phyloP scores from a whole-genome alignment of 2,113 vertebrate species.

The Cromileptes altivelis region DNA sequence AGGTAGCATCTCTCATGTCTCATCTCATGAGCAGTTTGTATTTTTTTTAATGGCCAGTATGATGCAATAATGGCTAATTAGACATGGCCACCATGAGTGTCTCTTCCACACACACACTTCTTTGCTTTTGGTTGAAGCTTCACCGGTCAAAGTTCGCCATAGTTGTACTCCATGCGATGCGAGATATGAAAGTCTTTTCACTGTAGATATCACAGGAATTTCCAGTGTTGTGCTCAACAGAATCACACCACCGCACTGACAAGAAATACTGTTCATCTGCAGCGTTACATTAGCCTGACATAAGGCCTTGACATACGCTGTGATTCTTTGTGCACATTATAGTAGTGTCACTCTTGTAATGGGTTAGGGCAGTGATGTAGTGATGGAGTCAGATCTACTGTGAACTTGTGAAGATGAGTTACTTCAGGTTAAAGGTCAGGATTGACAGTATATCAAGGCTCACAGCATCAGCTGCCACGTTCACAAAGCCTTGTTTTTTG shows the following conservation, averaged over 20 bases:
- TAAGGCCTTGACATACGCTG: slow-evolving; percentile 1
- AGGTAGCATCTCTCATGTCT: no score
- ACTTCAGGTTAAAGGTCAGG: background rate
- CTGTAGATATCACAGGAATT: background rate
- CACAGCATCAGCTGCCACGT: no score
- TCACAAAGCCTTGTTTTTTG: no score
- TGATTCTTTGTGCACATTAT: background rate
- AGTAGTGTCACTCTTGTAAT: background rate
- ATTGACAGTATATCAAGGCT: background rate
- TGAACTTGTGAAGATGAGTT: background rate
- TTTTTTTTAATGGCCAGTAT: no score
- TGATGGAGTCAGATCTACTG: background rate
- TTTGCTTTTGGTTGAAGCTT: no score
- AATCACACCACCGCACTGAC: background rate
- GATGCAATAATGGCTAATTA: no score
- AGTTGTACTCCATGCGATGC: no score
- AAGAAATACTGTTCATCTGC: background rate
- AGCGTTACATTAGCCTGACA: background rate
- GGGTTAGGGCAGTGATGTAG: background rate
- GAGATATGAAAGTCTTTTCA: no score
- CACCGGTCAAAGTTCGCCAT: no score
- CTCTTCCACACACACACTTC: no score
- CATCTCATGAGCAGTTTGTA: no score
- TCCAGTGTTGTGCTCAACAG: background rate
- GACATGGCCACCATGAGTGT: no score